These are phyloP conservation scores for Cromileptes altivelis DNA, from an alignment of 2,113 vertebrate genomes.

Conservation along the genomic window DNA sequence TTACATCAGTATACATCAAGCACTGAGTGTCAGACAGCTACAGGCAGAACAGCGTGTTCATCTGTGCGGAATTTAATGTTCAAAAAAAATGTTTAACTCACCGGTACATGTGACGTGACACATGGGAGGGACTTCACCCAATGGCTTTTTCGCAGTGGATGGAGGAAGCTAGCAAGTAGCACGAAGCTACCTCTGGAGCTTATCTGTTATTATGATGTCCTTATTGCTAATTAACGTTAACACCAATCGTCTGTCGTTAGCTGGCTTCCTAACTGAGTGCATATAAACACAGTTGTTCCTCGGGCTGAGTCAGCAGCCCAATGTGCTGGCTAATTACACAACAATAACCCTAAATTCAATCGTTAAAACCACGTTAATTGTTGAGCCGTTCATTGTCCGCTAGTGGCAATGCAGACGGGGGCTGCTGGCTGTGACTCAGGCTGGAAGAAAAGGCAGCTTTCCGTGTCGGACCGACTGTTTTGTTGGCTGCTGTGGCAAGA, in stretches of 20 bases:
- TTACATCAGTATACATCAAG: neutral
- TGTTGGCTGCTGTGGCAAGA: constrained; percentile 10
- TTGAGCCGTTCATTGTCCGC: neutral
- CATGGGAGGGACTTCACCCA: neutral
- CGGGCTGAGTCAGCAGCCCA: constrained; percentile 1
- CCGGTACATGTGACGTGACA: neutral
- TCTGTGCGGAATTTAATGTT: neutral
- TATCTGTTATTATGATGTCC: neutral
- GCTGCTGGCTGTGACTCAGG: neutral
- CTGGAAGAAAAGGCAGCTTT: neutral
- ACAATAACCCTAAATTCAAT: constrained; percentile 58
- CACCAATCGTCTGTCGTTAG: neutral
- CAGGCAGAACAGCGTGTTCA: neutral
- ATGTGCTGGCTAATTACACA: constrained; percentile 48
- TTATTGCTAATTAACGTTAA: neutral
- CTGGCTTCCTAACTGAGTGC: neutral
- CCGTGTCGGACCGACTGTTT: neutral
- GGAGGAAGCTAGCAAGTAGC: constrained; percentile 33
- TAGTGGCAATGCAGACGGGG: neutral
- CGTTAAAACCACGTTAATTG: neutral
- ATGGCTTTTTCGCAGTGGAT: neutral
- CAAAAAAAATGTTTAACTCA: neutral
- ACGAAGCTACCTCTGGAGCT: constrained; percentile 17
- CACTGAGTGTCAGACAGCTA: neutral
- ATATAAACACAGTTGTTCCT: neutral